Evolutionary conservation across 2,888 invertebrate species (phyloP), one percentile per base, ranked within the genome.

Genomic region (Meiosimyza platycephala): DNA sequence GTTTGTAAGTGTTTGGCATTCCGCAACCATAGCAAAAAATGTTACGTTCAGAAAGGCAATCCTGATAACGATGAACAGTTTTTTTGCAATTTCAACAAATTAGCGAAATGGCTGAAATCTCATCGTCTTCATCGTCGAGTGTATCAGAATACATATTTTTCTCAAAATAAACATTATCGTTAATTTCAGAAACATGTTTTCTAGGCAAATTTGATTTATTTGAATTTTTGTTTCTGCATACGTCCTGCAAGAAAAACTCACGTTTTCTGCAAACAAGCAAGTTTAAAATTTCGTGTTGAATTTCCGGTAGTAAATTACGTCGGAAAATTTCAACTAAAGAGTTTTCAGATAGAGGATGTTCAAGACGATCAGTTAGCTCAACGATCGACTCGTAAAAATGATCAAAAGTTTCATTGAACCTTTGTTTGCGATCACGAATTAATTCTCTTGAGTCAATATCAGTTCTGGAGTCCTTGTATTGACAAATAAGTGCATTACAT

Each of bases 271-370:
- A 60, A 3, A 18, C 15, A 50, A 9, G 28, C 4, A 71, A 1
- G 22, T 71, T 72, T 6, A 72, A 50, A 16, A 74, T 66, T 54
- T 72, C 72, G 16, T 70, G 69, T 13, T 72, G 72, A 9, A 74
- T 72, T 40, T 74, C 72, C 2, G 72, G 71, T 4, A 71, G 40
- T 1, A 74, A 18, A 57, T 70, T 72, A 12, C 72, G 59, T 15
- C 72, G 47, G 1, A 74, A 28, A 4, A 72, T 72, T 67, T 71
- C 67, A 6, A 74, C 66, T 5, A 72, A 15, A 0, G 57, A 40
- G 16, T 47, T 48, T 3, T 71, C 63, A 0, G n/a, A 4, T 9
- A 70, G 3, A 7, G 48, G 55, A 7, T 52, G 7, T 5, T 28
- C 13, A n/a, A n/a, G n/a, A n/a, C n/a, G n/a, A n/a, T n/a, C n/a